Percentiles rank a stretch among this genome's conserved stretches.
Evolutionary conservation across 2,888 invertebrate species (phyloP).

Genomic region (Hydrotaea cyrtoneurina): DNA sequence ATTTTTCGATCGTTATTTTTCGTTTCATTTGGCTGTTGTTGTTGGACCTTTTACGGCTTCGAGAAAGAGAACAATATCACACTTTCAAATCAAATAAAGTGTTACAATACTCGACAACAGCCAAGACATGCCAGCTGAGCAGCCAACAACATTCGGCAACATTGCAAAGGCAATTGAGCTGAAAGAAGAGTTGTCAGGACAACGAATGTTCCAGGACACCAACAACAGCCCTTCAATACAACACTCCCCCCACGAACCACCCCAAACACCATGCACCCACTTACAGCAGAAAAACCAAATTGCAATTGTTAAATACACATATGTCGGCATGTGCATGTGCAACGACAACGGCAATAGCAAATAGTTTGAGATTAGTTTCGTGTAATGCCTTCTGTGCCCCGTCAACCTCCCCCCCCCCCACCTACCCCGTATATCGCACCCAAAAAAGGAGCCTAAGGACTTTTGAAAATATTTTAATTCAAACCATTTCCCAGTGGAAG

Average conservation of each 20-base stretch:
- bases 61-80: neutral
- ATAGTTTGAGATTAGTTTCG: conserved; percentile 22
- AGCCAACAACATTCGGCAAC: conserved; percentile 24
- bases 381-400: too few relatives aligned
- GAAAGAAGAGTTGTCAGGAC: conserved; percentile 43
- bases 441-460: neutral
- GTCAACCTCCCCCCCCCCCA: too few relatives aligned
- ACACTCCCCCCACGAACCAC: neutral
- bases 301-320: conserved; percentile 2
- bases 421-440: too few relatives aligned
- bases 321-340: neutral
- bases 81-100: conserved; percentile 51
- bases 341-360: neutral
- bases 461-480: conserved; percentile 17
- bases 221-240: neutral
- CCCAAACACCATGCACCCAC: neutral
- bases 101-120: conserved; percentile 9
- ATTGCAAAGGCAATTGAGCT: conserved; percentile 50
- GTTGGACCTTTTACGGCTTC: neutral
- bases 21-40: neutral
- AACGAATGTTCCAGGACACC: neutral
- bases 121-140: conserved; percentile 26
- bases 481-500: neutral
- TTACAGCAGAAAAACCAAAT: neutral
- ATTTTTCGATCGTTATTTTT: conserved; percentile 13